Conservation (phyloP, 2,888 invertebrate species). For the Trachelus tabidus region DNA sequence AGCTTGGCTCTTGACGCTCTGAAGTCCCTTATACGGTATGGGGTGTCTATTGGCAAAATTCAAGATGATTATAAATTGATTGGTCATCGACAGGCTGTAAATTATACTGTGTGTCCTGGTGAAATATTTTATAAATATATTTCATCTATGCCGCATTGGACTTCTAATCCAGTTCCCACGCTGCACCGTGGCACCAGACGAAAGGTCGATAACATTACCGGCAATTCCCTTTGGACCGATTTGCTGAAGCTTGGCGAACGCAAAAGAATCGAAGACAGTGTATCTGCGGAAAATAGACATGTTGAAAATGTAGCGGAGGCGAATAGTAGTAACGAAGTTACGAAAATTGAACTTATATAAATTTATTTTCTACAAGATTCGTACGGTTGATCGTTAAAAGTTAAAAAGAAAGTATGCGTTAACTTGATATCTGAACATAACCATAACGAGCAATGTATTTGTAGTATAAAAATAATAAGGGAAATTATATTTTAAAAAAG, state of each 20-base stretch:
- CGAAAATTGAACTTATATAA: too few relatives aligned
- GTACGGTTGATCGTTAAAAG: too few relatives aligned
- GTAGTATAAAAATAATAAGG: too few relatives aligned
- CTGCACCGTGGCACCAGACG: too few relatives aligned
- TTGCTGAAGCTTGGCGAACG: slow-evolving; percentile 9
- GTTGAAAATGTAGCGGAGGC: background rate
- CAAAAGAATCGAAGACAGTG: background rate
- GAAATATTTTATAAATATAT: slow-evolving; percentile 58
- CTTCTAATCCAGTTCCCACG: slow-evolving; percentile 24
- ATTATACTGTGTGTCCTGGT: slow-evolving; percentile 61
- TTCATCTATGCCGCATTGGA: slow-evolving; percentile 55
- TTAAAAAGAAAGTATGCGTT: too few relatives aligned
- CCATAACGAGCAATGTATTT: too few relatives aligned
- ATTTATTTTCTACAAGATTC: too few relatives aligned
- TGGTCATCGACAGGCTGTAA: slow-evolving; percentile 61
- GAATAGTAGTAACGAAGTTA: too few relatives aligned
- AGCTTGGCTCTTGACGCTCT: slow-evolving; percentile 51
- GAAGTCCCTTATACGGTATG: slow-evolving; percentile 54
- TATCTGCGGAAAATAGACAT: background rate
- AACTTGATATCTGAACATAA: too few relatives aligned
- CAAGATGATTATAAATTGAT: slow-evolving; percentile 49
- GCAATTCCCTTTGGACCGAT: slow-evolving; percentile 5
- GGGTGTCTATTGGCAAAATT: slow-evolving; percentile 54
- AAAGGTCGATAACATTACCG: slow-evolving; percentile 4
- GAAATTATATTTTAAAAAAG: too few relatives aligned